These are phyloP conservation scores for Odontophorus gujanensis DNA, from an alignment of 2,113 vertebrate species.

Conservation along the genomic window DNA sequence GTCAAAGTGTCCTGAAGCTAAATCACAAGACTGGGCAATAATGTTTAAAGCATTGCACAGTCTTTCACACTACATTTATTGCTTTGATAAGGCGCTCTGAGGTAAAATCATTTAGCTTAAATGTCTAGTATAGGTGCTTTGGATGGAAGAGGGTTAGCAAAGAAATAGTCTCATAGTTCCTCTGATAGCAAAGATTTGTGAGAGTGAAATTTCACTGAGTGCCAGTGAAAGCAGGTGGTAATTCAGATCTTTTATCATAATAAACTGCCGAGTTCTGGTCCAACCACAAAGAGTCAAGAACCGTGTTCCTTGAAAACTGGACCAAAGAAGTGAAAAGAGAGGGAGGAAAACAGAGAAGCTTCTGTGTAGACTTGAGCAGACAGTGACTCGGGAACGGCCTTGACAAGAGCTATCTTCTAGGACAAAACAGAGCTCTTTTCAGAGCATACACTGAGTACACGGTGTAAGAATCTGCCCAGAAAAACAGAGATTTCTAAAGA, in stretches of 20 bases:
- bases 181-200: neutral
- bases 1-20: neutral
- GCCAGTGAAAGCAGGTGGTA: neutral
- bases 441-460: accelerated
- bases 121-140: neutral
- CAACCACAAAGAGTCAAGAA: neutral
- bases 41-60: neutral
- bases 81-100: neutral
- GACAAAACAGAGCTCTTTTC: neutral
- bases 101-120: neutral
- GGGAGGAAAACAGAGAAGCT: neutral
- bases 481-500: neutral
- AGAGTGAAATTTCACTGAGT: neutral
- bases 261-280: neutral
- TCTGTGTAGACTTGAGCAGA: neutral
- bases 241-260: neutral
- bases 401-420: neutral
- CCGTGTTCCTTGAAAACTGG: neutral
- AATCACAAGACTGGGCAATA: neutral
- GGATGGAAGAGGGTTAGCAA: neutral
- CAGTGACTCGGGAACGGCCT: neutral
- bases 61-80: neutral
- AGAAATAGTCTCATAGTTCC: neutral
- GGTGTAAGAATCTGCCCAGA: neutral
- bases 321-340: neutral